Evolutionary conservation across 2,113 vertebrate species (phyloP).

Genomic region (Patagioenas fasciata): DNA sequence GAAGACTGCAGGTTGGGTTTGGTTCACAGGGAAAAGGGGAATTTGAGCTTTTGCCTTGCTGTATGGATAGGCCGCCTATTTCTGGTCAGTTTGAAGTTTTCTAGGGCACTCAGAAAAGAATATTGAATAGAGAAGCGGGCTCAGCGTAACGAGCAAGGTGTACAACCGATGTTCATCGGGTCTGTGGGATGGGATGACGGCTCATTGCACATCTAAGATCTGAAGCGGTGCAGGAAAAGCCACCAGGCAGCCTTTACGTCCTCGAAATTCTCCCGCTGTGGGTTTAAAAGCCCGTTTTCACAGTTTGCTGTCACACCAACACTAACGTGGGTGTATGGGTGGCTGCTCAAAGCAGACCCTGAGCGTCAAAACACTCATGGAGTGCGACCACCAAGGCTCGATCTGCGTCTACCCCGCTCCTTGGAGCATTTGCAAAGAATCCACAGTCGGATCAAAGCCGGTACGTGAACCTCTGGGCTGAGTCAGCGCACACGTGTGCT

Average conservation of each 20-base stretch:
- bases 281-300: neutral
- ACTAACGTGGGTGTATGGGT: neutral
- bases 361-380: fast-evolving
- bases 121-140: neutral
- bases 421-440: neutral
- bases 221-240: neutral
- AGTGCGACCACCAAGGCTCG: neutral
- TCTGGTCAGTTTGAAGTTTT: neutral
- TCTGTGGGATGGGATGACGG: neutral
- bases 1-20: fast-evolving
- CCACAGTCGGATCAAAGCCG: neutral
- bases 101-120: neutral
- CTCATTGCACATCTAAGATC: neutral
- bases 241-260: neutral
- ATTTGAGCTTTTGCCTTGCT: neutral
- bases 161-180: neutral
- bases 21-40: neutral
- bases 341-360: neutral
- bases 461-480: neutral
- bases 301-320: too few species aligned
- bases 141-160: neutral
- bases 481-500: neutral
- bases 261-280: neutral
- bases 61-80: too few species aligned
- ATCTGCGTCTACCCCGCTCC: neutral